Conservation (phyloP, 2,888 invertebrate genomes). For the Caenorhabditis auriculariae region DNA sequence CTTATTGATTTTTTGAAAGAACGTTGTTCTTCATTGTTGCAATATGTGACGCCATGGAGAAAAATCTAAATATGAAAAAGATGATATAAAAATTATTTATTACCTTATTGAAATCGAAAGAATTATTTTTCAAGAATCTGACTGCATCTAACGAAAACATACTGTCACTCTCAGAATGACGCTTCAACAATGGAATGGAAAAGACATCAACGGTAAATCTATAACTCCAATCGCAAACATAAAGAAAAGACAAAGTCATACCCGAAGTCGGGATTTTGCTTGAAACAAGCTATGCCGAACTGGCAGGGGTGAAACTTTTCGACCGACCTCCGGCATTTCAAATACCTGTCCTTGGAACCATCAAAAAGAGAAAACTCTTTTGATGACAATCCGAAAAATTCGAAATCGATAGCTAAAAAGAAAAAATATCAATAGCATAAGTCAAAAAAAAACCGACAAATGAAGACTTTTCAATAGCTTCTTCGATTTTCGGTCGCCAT, state of each 20-base stretch:
- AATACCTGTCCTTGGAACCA: conserved; percentile 4
- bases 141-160: no score
- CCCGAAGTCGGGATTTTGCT: conserved; percentile 5
- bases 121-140: conserved; percentile 7
- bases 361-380: conserved; percentile 10
- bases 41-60: conserved; percentile 17
- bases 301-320: conserved; percentile 16
- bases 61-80: no score
- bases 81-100: no score
- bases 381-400: conserved; percentile 15
- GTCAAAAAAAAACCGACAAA: no score
- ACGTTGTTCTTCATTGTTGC: no score
- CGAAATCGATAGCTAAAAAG: conserved; percentile 15
- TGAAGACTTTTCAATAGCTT: neutral
- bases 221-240: neutral
- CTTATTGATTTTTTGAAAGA: neutral
- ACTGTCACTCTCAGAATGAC: conserved; percentile 7
- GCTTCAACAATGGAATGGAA: conserved; percentile 14
- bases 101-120: conserved; percentile 10
- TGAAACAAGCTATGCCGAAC: conserved; percentile 14
- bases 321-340: conserved; percentile 6
- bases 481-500: conserved; percentile 2
- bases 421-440: neutral
- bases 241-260: neutral
- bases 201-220: conserved; percentile 12